Base-by-base conservation (phyloP, 2,797 vertebrate species). In the Sciaenops ocellatus region DNA sequence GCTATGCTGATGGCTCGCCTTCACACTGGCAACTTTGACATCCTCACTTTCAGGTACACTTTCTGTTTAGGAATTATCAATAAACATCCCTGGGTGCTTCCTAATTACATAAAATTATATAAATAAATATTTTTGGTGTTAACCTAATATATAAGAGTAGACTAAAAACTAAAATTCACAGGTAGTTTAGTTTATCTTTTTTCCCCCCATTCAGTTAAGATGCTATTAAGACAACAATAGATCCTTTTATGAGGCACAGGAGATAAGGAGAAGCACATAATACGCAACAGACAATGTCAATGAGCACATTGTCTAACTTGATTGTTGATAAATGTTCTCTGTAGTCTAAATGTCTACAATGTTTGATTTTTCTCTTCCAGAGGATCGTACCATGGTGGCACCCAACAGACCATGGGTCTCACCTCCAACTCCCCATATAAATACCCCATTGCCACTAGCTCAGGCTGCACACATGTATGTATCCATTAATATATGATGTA, bases 1-100 rank as follows among this genome's bases (percentile, higher is more conserved):
- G 97, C 97, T 0, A 92, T 97, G 92, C 62, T 96, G 57, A 96
- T 98, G 96, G 96, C 97, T 60, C 95, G 97, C 77, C 51, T 96
- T 0, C 86, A 97, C 78, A 96, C 97, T 0, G 86, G 85, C 28
- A 96, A 95, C 85, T 94, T 87, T n/a, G 96, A 98, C 84, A 91
- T 97, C 84, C 94, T 97, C 60, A 44, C 41, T 18, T 26, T 62
- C 60, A 62, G 60, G 60, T 62, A 15, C 11, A 16, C 34, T 38
- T 34, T 34, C 5, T 30, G 28, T 5, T 30, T 30, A 6, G 6
- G 30, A 30, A 30, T 34, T 8, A 34, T 34, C 34, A 34, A 34
- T 34, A 38, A 38, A 38, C 34, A 24, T 41, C 56, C 10, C 17
- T 24, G 28, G 46, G 57, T 55, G 16, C 59, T 30, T 56, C 8